phyloP scores from a whole-genome alignment of 2,113 vertebrate genomes.

The Melanerpes formicivorus region DNA sequence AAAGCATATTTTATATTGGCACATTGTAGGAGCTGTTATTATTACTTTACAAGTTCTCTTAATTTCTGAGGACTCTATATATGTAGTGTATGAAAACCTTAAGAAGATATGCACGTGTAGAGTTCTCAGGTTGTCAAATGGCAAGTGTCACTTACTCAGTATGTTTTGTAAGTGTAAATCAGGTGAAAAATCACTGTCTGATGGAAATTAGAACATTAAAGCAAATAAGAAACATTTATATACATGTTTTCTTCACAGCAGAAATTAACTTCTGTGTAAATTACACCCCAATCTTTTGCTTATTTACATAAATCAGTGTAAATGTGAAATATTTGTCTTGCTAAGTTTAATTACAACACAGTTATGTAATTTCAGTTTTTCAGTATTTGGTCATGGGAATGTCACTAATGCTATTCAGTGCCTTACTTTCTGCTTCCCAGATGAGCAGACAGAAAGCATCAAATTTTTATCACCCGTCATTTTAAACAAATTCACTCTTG shows the following conservation, averaged over 20 bases:
- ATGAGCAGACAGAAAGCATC: not conserved
- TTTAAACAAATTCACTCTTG: not conserved
- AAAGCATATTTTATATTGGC: not conserved
- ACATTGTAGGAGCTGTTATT: not conserved
- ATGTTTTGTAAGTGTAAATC: not conserved
- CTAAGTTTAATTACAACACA: not conserved
- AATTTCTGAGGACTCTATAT: not conserved
- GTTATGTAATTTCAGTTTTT: not conserved
- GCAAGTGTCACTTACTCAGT: not conserved
- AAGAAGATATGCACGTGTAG: not conserved
- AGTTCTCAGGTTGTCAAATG: not conserved
- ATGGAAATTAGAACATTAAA: not conserved
- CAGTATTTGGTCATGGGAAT: not conserved
- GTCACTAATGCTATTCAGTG: not conserved
- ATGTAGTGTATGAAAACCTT: not conserved
- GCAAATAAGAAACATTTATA: not conserved
- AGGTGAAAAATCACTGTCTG: not conserved
- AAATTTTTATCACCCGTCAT: not conserved
- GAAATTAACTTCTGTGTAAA: not conserved
- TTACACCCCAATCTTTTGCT: too few relatives aligned
- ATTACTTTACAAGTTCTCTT: not conserved
- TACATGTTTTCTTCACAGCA: not conserved
- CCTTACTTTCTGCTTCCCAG: not conserved
- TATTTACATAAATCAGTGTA: not conserved
- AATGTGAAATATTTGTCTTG: not conserved